These are phyloP conservation scores for Autographa gamma DNA, from an alignment of 2,888 invertebrate genomes.

Conservation along the genomic window DNA sequence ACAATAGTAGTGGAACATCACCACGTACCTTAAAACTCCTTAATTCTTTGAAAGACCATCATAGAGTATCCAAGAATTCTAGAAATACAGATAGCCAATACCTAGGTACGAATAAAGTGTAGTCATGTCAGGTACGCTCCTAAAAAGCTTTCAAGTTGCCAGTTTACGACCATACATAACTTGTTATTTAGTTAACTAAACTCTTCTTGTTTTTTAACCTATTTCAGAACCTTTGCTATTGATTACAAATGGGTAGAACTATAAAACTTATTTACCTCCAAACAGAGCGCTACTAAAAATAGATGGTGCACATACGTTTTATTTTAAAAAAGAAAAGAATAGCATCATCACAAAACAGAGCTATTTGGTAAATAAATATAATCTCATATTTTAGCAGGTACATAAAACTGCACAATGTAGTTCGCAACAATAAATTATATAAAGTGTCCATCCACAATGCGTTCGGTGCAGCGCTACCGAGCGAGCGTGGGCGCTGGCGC, in stretches of 20 bases:
- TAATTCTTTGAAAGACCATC: background rate
- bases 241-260: background rate
- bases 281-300: background rate
- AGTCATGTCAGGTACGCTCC: constrained; percentile 6
- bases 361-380: background rate
- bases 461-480: constrained; percentile 34
- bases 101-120: background rate
- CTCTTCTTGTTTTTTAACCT: background rate
- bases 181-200: background rate
- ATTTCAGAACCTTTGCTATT: background rate
- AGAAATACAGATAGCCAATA: background rate
- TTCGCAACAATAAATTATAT: constrained; percentile 62
- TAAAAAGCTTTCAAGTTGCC: background rate
- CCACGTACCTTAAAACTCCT: background rate
- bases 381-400: constrained; percentile 34
- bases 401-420: constrained; percentile 38
- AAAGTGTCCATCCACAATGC: constrained; percentile 59
- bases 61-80: background rate
- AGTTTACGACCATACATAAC: constrained; percentile 3
- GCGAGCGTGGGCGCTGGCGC: constrained; percentile 34
- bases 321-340: background rate
- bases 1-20: background rate
- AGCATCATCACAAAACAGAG: background rate
- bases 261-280: too few relatives aligned
- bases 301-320: background rate